Base-by-base conservation (phyloP, 2,797 vertebrate species). In the Eutrigla gurnardus region DNA sequence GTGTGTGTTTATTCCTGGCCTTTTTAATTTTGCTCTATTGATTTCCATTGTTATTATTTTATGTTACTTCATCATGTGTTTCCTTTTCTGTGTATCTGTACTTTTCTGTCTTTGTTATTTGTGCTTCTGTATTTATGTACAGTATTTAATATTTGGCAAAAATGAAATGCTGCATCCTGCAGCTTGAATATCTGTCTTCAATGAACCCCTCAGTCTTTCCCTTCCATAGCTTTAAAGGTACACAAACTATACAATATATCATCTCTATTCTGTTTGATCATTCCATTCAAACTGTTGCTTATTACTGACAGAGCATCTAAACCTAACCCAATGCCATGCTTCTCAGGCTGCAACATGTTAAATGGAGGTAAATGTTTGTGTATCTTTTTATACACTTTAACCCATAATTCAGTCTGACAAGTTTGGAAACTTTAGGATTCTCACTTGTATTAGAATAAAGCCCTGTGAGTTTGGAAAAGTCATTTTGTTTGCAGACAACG, bases 401-500 rank as follows among this genome's bases (percentile, higher is more conserved):
- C 64, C 32, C 52, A 64, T 83, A 79, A 87, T 78, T 82, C 79
- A 78, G 6, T 33, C 47, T 68, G 80, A 75, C 74, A 70, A 62
- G 6, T 78, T 68, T 69, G 75, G 77, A 77, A 84, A 74, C 35
- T 15, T 37, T 70, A 54, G 54, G 64, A 80, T 79, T 57, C 69
- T 63, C 37, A 11, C 33, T 60, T 47, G 33, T 55, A 57, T 78
- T 77, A 59, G 77, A 83, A 74, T 76, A 73, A 72, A 67, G 7
- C 54, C 17, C 6, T 61, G 39, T 42, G 64, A 49, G n/a, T 75
- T 60, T 64, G 61, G 70, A 64, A 40, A 39, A 32, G n/a, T 60
- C 1, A 65, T 50, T 43, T 70, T 42, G 32, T 70, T 73, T 47
- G 32, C 2, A 0, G 32, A 42, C 59, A 5, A 37, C 10, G 3